Conservation (phyloP, 2,797 vertebrate species). For the Mormyrus proboscirostris region DNA sequence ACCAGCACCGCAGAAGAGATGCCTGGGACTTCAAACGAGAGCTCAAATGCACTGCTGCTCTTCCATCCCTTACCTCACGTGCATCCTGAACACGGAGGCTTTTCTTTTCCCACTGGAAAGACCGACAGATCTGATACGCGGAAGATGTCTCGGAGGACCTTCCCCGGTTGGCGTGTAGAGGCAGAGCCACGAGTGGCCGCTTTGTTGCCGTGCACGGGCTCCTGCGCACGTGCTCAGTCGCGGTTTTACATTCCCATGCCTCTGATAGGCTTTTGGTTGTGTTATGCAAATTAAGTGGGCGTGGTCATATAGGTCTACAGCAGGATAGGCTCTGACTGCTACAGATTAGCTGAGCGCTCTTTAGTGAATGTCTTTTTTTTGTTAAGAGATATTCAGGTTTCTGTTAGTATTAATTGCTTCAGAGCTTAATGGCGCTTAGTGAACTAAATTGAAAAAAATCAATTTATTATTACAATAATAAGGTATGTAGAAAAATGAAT, state of each 20-base stretch:
- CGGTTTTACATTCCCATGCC: neutral
- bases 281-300: conserved; percentile 25
- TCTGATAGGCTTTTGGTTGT: neutral
- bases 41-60: neutral
- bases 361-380: neutral
- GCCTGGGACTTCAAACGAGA: neutral
- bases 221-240: neutral
- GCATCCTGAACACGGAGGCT: neutral
- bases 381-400: conserved; percentile 3
- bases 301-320: conserved; percentile 17
- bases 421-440: neutral
- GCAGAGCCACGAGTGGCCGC: neutral
- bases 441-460: neutral
- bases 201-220: neutral
- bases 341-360: neutral
- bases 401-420: neutral
- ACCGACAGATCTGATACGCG: neutral
- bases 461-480: conserved; percentile 3
- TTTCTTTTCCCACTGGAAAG: neutral
- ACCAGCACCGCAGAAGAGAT: neutral
- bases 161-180: neutral
- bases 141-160: neutral
- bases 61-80: neutral
- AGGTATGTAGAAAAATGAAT: neutral
- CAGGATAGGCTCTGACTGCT: conserved; percentile 1